phyloP scores from a whole-genome alignment of 2,113 vertebrate genomes.

The Morphnarchus princeps region DNA sequence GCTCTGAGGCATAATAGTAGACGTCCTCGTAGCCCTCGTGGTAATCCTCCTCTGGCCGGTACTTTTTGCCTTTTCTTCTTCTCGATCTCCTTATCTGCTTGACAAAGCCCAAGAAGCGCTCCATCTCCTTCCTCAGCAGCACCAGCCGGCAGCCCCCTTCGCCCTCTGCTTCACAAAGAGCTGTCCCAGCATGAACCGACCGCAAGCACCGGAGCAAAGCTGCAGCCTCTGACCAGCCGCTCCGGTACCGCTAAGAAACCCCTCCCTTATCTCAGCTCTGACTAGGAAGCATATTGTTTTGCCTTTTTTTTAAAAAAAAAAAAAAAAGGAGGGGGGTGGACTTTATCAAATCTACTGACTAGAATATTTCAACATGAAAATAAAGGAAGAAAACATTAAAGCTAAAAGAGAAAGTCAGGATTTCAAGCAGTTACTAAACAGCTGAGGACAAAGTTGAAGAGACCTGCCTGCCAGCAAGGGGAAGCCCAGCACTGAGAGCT shows the following conservation, averaged over 20 bases:
- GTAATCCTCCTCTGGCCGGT: constrained; percentile 97
- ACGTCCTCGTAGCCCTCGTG: constrained; percentile 98
- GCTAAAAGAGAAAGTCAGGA: not conserved
- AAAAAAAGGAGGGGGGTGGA: not conserved
- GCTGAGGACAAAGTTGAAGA: constrained; percentile 76
- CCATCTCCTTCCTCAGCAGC: constrained; percentile 74
- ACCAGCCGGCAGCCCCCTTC: constrained; percentile 6
- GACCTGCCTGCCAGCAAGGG: constrained; percentile 36
- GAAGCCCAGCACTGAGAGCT: constrained; percentile 67
- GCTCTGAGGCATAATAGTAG: constrained; percentile 94
- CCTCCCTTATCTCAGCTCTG: constrained; percentile 18
- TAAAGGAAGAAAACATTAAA: not conserved
- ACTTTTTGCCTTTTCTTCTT: constrained; percentile 95
- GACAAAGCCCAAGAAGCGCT: constrained; percentile 93
- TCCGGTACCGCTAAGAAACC: not conserved
- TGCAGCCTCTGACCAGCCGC: not conserved
- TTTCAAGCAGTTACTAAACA: not conserved
- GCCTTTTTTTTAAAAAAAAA: not conserved
- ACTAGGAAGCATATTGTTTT: not conserved
- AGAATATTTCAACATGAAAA: not conserved
- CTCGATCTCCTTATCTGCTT: constrained; percentile 89
- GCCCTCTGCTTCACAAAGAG: constrained; percentile 35
- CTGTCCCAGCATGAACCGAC: constrained; percentile 48
- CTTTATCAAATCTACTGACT: constrained; percentile 28
- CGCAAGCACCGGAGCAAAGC: not conserved